These are phyloP conservation scores for Acrocera orbiculus DNA, from an alignment of 2,888 invertebrate genomes.

Conservation along the genomic window DNA sequence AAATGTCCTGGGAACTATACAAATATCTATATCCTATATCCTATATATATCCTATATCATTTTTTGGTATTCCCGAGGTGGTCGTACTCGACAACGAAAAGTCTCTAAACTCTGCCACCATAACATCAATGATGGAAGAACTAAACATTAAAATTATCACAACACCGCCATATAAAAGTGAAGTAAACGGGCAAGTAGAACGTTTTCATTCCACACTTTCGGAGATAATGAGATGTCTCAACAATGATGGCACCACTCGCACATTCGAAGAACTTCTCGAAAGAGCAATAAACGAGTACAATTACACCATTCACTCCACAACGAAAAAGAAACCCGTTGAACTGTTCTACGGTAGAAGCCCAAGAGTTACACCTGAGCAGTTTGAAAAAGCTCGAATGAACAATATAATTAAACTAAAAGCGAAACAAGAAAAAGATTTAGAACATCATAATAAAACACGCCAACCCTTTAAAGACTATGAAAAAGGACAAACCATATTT, in stretches of 20 bases:
- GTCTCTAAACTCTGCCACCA: slow-evolving; percentile 10
- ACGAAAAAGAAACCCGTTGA: slow-evolving; percentile 11
- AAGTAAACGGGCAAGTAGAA: slow-evolving; percentile 11
- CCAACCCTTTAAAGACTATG: slow-evolving; percentile 8
- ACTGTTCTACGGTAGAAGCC: slow-evolving; percentile 9
- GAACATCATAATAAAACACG: slow-evolving; percentile 11
- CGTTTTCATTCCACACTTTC: slow-evolving; percentile 12
- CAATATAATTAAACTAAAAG: slow-evolving; percentile 9
- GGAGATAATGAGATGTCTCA: slow-evolving; percentile 12
- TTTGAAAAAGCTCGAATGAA: slow-evolving; percentile 8
- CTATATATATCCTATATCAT: too few species aligned
- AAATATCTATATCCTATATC: too few species aligned
- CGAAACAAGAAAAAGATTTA: slow-evolving; percentile 9
- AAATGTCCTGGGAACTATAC: neutral
- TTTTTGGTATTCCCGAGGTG: too few species aligned
- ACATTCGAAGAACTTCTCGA: slow-evolving; percentile 11
- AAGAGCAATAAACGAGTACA: slow-evolving; percentile 11
- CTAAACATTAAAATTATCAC: slow-evolving; percentile 10
- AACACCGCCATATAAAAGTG: slow-evolving; percentile 10
- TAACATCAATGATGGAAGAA: slow-evolving; percentile 9
- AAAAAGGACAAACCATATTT: slow-evolving; percentile 9
- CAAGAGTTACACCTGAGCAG: slow-evolving; percentile 7
- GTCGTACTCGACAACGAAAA: too few species aligned
- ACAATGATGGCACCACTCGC: slow-evolving; percentile 4
- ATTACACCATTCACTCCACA: slow-evolving; percentile 10